Evolutionary conservation across 23 tunicate species (phyloP).

Genomic region (Diplosoma virens): DNA sequence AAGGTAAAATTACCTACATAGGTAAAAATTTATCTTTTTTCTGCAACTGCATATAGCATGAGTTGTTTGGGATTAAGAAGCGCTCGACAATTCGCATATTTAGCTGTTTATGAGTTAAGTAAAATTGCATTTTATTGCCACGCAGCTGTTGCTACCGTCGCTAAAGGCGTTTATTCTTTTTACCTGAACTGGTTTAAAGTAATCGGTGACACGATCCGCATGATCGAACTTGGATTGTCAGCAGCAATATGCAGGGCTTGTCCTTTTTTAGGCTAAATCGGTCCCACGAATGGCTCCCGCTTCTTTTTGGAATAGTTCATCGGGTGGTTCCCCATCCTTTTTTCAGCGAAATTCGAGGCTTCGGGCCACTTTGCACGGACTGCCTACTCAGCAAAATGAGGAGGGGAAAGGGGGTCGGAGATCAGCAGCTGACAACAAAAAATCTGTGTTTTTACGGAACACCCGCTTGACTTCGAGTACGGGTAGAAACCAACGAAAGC

Average conservation of each 20-base stretch:
- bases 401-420: neutral
- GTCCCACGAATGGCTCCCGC: conserved; percentile 19
- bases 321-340: neutral
- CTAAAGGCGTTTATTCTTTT: neutral
- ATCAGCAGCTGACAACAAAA: conserved; percentile 5
- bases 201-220: too few relatives aligned
- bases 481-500: neutral
- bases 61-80: too few relatives aligned
- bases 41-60: too few relatives aligned
- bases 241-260: too few relatives aligned
- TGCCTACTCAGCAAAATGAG: neutral
- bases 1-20: too few relatives aligned
- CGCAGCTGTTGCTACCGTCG: neutral
- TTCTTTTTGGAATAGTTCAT: conserved; percentile 20
- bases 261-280: neutral
- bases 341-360: conserved; percentile 27
- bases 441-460: conserved; percentile 34
- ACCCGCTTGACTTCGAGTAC: conserved; percentile 32
- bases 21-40: too few relatives aligned
- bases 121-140: too few relatives aligned
- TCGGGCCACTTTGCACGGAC: conserved; percentile 25
- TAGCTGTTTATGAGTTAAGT: too few relatives aligned
- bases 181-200: too few relatives aligned
- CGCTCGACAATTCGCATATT: too few relatives aligned
- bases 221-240: too few relatives aligned